phyloP scores from a whole-genome alignment of 2,113 vertebrate species.

The Corydoras maculifer region DNA sequence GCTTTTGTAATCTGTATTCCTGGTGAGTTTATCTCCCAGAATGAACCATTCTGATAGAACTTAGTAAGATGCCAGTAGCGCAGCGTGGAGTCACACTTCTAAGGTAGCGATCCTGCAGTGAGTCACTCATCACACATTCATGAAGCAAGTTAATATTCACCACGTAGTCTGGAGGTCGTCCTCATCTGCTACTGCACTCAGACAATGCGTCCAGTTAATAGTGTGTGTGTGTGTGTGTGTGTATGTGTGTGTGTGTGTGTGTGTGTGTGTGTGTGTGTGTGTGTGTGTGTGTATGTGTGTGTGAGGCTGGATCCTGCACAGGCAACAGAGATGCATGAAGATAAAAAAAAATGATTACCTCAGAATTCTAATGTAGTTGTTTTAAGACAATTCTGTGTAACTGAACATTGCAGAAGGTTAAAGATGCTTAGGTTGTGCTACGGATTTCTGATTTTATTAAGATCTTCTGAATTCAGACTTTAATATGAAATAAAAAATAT shows the following conservation, averaged over 20 bases:
- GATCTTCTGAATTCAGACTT: neutral
- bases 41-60: neutral
- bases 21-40: neutral
- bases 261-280: too few species aligned
- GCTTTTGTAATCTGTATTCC: neutral
- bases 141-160: slow-evolving; percentile 24
- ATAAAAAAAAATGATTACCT: too few species aligned
- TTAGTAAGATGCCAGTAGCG: slow-evolving; percentile 1
- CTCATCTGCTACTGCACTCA: slow-evolving; percentile 19
- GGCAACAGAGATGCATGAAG: too few species aligned
- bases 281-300: too few species aligned
- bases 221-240: too few species aligned
- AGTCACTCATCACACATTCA: slow-evolving; percentile 22
- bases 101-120: slow-evolving; percentile 18
- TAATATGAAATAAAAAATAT: slow-evolving; percentile 52
- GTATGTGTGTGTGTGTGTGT: too few species aligned
- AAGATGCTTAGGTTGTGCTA: too few species aligned
- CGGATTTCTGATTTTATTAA: neutral
- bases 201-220: neutral
- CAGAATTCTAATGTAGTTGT: too few species aligned
- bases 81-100: slow-evolving; percentile 1
- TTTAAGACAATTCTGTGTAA: too few species aligned
- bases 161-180: neutral
- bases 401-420: too few species aligned
- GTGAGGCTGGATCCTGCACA: too few species aligned